These are phyloP conservation scores for Atractosteus spatula DNA, from an alignment of 2,113 vertebrate species.

Conservation along the genomic window DNA sequence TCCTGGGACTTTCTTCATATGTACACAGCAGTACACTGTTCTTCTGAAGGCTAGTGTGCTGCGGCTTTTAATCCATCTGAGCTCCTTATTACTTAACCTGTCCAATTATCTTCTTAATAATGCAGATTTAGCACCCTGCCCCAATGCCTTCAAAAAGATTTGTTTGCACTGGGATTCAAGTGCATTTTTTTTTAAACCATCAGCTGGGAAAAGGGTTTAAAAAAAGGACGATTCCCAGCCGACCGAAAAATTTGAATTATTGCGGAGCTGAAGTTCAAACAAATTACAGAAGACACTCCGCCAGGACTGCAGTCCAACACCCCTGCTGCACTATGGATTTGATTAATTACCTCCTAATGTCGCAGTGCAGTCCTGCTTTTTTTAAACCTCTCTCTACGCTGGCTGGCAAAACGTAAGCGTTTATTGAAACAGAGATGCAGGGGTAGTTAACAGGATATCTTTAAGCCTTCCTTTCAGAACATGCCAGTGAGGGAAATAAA, in stretches of 20 bases:
- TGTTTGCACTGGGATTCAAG: background rate
- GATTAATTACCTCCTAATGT: background rate
- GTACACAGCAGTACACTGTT: constrained; percentile 1
- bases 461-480: background rate
- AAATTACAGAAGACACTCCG: background rate
- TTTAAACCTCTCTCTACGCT: constrained; percentile 1
- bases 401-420: background rate
- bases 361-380: constrained; percentile 6
- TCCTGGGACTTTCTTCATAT: constrained; percentile 8
- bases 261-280: background rate
- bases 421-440: background rate
- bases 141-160: background rate
- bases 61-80: background rate
- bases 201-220: background rate
- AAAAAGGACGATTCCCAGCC: background rate
- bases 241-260: background rate
- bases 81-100: background rate
- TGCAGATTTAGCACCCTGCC: background rate
- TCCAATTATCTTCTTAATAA: no score
- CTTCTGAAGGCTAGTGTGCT: background rate
- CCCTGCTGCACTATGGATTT: background rate
- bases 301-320: background rate
- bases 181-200: background rate
- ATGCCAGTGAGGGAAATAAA: background rate
- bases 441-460: background rate